phyloP scores from a whole-genome alignment of 2,888 invertebrate genomes.

The Lepidochitona cinerea region DNA sequence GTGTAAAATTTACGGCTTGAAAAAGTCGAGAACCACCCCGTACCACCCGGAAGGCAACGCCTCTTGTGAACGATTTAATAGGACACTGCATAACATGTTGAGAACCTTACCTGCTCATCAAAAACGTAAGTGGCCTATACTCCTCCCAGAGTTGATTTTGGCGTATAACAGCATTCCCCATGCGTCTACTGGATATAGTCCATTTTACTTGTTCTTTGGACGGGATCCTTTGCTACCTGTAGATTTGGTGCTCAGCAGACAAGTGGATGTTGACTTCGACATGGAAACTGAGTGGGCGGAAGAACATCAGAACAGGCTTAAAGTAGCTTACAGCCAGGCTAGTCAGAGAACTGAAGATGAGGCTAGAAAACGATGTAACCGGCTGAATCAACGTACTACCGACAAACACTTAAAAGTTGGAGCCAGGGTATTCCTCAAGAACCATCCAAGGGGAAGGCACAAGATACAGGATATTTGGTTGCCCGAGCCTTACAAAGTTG shows the following conservation, averaged over 20 bases:
- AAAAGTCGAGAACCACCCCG: background rate
- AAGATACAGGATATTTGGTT: too few relatives aligned
- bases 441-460: too few relatives aligned
- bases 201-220: slow-evolving; percentile 12
- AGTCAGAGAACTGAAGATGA: too few relatives aligned
- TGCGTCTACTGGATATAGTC: slow-evolving; percentile 6
- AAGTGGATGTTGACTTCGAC: too few relatives aligned
- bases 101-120: background rate
- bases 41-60: slow-evolving; percentile 13
- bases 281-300: too few relatives aligned
- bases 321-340: too few relatives aligned
- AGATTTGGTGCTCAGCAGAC: background rate
- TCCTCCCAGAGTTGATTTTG: background rate
- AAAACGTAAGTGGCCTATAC: background rate
- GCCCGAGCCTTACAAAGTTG: too few relatives aligned
- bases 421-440: too few relatives aligned
- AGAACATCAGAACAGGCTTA: too few relatives aligned
- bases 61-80: background rate
- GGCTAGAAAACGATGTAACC: too few relatives aligned
- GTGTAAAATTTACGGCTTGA: background rate
- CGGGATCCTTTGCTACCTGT: slow-evolving; percentile 8
- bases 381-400: too few relatives aligned
- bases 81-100: background rate
- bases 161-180: slow-evolving; percentile 10
- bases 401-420: too few relatives aligned